Base-by-base conservation (phyloP, 2,113 vertebrate species). In the Poeciliopsis retropinna region DNA sequence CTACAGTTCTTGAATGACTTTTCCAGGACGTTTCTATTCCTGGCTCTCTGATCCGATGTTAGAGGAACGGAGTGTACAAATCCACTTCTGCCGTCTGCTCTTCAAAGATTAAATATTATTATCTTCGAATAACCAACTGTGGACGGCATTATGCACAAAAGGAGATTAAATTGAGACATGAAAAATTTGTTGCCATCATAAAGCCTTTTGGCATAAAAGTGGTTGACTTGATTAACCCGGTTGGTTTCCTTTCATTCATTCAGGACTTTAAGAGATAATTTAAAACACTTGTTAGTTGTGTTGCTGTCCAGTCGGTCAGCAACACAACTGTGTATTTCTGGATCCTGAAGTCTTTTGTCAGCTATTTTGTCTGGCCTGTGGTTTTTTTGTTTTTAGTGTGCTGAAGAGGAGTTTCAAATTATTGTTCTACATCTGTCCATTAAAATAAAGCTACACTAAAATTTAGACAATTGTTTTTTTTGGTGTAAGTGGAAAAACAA, bases 1-100 rank as follows among this genome's bases (percentile, higher is more conserved):
- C 82, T 85, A 75, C 65, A 78, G 71, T 41, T 75, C 66, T 54
- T 39, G 54, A 78, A 75, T 78, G 76, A 80, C 80, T 72, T 70
- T 80, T 73, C 71, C 78, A 78, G 70, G 63, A 71, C 80, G 73
- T 79, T 73, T 39, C 75, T 62, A 19, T 70, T 76, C 67, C 60
- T 34, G 75, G 22, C 17, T 29, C 34, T 64, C 34, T 75, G 70
- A 78, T 71, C 29, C 73, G 80, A 10, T 0, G 11, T 65, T 75
- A 4, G 83, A 77, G 64, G 76, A 87, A 88, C 73, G 78, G 39
- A 19, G 60, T 71, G 39, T 37, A 72, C 8, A 11, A 31, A 75
- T 73, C 39, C 65, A 67, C 70, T 41, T 76, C 67, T 47, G 47
- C 68, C 32, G 67, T 67, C 65, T 70, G 51, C 57, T 73, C 62